These are phyloP conservation scores for Brenthis hecate DNA, from an alignment of 2,888 invertebrate genomes.

Conservation along the genomic window DNA sequence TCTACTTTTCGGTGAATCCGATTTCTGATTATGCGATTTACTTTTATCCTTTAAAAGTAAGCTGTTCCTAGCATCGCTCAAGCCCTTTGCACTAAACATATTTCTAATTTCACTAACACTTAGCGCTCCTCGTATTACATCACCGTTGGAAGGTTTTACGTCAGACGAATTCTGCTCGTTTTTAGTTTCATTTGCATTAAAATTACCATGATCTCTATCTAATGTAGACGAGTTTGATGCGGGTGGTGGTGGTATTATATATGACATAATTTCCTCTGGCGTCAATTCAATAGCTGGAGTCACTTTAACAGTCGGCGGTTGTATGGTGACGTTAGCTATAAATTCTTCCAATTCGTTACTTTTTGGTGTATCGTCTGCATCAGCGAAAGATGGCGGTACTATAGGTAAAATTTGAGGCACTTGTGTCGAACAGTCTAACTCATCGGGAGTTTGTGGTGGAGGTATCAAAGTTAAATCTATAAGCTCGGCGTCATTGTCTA, in stretches of 20 bases:
- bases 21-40: constrained; percentile 62
- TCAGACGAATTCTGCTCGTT: constrained; percentile 50
- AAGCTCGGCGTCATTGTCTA: constrained; percentile 89
- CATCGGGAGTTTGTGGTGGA: constrained; percentile 92
- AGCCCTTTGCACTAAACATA: constrained; percentile 75
- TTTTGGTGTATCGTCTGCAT: constrained; percentile 78
- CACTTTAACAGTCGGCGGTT: constrained; percentile 89
- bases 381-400: constrained; percentile 90
- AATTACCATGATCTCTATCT: constrained; percentile 70
- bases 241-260: constrained; percentile 90
- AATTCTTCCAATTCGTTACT: constrained; percentile 89
- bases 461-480: constrained; percentile 94
- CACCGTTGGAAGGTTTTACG: constrained; percentile 67
- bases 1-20: constrained; percentile 74
- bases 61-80: constrained; percentile 79
- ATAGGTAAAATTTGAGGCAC: constrained; percentile 87
- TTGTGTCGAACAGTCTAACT: constrained; percentile 85
- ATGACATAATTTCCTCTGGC: constrained; percentile 92
- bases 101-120: constrained; percentile 80
- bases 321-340: constrained; percentile 90
- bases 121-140: constrained; percentile 81
- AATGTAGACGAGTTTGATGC: constrained; percentile 78
- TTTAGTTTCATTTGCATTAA: constrained; percentile 61
- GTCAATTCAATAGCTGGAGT: constrained; percentile 90
- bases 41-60: constrained; percentile 73